Conservation (phyloP, 2,888 invertebrate genomes). For the Calliscelio sp. region DNA sequence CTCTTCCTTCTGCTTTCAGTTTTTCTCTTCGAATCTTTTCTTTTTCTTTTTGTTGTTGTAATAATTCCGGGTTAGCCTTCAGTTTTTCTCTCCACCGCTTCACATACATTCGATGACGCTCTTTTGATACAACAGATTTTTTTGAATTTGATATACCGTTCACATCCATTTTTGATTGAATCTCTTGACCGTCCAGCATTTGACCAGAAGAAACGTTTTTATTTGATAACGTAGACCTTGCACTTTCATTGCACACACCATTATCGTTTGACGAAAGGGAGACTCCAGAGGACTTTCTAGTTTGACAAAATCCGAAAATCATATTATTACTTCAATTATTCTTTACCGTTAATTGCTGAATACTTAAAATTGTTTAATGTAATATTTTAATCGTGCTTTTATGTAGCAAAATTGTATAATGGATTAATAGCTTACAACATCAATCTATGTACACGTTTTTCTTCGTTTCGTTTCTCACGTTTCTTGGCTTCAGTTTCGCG, state of each 20-base stretch:
- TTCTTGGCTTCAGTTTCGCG: neutral
- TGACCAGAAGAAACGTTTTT: no score
- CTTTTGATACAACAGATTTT: neutral
- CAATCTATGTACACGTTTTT: conserved; percentile 19
- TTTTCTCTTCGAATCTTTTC: conserved; percentile 26
- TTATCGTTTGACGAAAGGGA: no score
- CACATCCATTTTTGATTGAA: no score
- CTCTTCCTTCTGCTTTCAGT: conserved; percentile 30
- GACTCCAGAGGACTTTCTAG: no score
- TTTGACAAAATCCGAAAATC: neutral
- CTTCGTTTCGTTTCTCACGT: conserved; percentile 26
- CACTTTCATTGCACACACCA: no score
- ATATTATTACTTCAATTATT: no score
- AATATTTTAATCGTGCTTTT: neutral
- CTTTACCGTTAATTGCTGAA: no score
- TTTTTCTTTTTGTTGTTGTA: conserved; percentile 40
- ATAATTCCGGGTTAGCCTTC: neutral
- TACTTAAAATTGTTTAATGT: no score
- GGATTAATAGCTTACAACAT: conserved; percentile 2
- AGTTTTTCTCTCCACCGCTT: conserved; percentile 14
- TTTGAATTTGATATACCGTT: no score
- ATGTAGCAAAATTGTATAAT: neutral
- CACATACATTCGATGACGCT: conserved; percentile 27
- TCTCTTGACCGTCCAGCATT: no score
- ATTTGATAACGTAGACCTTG: no score